Percentiles rank a stretch among this genome's conserved stretches.
Evolutionary conservation across 1,140 invertebrate genomes (phyloP).

Genomic region (Geopemphigus sp.): DNA sequence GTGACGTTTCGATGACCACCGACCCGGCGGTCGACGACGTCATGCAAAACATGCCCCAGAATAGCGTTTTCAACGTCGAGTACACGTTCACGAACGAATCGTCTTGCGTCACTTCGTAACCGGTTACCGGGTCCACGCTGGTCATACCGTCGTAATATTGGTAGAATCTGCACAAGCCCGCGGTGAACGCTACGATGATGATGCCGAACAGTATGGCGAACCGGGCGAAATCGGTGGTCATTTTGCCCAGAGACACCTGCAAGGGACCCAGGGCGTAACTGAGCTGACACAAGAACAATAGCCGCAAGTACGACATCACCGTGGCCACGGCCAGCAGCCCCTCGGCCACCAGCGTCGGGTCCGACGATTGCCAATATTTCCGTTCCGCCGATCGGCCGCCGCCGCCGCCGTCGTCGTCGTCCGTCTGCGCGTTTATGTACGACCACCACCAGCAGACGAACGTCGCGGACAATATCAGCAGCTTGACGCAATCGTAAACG

Average conservation of each 20-base stretch:
- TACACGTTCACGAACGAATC: slow-evolving; percentile 61
- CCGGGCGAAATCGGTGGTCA: slow-evolving; percentile 61
- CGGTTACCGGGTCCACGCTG: slow-evolving; percentile 60
- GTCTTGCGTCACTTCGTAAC: slow-evolving; percentile 57
- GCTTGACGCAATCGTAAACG: not conserved
- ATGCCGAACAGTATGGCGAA: slow-evolving; percentile 61
- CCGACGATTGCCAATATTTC: slow-evolving; percentile 65
- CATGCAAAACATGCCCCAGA: slow-evolving; percentile 76
- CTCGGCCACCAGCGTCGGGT: slow-evolving; percentile 70
- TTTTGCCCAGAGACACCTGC: slow-evolving; percentile 63
- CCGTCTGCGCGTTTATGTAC: not conserved
- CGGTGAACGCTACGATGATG: slow-evolving; percentile 62
- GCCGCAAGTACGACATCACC: slow-evolving; percentile 66
- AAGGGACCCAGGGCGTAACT: slow-evolving; percentile 63
- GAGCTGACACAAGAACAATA: slow-evolving; percentile 61
- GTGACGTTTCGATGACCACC: slow-evolving; percentile 59
- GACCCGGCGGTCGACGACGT: slow-evolving; percentile 65
- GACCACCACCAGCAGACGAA: not conserved
- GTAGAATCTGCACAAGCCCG: slow-evolving; percentile 58
- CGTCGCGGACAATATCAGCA: not conserved
- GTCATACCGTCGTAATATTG: slow-evolving; percentile 64
- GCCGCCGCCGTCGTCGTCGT: not conserved
- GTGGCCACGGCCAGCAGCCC: slow-evolving; percentile 70
- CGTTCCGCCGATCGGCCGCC: not conserved
- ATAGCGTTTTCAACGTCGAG: slow-evolving; percentile 66